Evolutionary conservation across 2,113 vertebrate genomes (phyloP).

Genomic region (Uropsilus gracilis): DNA sequence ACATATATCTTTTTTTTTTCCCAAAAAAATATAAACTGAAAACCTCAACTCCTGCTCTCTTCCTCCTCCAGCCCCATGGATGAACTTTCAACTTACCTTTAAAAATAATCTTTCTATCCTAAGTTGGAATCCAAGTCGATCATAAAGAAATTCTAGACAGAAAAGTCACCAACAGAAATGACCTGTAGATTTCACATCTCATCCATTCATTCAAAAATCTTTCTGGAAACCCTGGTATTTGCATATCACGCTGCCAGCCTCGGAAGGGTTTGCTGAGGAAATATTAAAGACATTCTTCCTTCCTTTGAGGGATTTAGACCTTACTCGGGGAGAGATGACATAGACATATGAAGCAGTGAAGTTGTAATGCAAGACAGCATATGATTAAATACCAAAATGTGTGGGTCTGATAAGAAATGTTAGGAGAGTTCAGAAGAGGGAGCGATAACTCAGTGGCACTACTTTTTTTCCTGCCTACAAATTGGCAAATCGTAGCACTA

Average conservation of each 20-base stretch:
- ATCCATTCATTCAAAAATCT: constrained; percentile 62
- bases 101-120: not conserved
- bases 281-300: constrained; percentile 53
- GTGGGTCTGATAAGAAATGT: constrained; percentile 61
- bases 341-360: constrained; percentile 64
- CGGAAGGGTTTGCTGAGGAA: constrained; percentile 64
- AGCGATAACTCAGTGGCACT: constrained; percentile 50
- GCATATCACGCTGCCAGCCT: constrained; percentile 65
- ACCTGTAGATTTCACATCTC: constrained; percentile 64
- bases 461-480: constrained; percentile 70
- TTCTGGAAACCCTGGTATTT: constrained; percentile 69
- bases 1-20: not conserved
- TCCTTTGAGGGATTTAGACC: constrained; percentile 59
- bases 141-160: not conserved
- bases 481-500: constrained; percentile 72
- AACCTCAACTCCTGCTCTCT: constrained; percentile 40
- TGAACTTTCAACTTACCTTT: constrained; percentile 18
- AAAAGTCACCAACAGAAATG: constrained; percentile 28
- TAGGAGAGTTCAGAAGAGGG: constrained; percentile 68
- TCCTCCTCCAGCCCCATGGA: not conserved
- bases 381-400: constrained; percentile 73
- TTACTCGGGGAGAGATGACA: constrained; percentile 45
- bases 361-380: constrained; percentile 71
- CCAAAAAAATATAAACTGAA: not conserved
- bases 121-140: constrained; percentile 14